These are phyloP conservation scores for Cygnus olor DNA, from an alignment of 2,797 vertebrate genomes.

Conservation along the genomic window DNA sequence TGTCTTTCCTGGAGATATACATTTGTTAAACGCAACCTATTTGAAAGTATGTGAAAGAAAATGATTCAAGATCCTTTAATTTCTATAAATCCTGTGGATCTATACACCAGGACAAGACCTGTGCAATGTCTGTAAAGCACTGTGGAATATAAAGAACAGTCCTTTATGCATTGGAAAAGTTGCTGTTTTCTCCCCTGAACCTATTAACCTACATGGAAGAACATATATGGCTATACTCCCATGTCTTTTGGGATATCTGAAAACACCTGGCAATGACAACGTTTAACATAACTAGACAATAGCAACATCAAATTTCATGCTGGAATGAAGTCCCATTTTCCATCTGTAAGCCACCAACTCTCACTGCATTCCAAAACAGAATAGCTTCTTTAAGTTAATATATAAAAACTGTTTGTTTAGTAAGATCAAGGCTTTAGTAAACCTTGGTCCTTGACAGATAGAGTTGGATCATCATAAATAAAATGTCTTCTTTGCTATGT, in stretches of 20 bases:
- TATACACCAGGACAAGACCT: not conserved
- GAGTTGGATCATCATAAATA: not conserved
- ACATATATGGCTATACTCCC: not conserved
- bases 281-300: not conserved
- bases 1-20: not conserved
- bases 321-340: not conserved
- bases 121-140: not conserved
- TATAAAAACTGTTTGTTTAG: not conserved
- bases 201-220: not conserved
- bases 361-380: not conserved
- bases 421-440: not conserved
- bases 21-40: conserved; percentile 14
- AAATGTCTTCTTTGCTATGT: not conserved
- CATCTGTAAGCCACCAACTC: not conserved
- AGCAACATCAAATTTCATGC: not conserved
- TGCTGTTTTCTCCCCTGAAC: not conserved
- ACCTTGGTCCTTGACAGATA: not conserved
- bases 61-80: not conserved
- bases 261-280: not conserved
- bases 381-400: not conserved
- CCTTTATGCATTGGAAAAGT: not conserved
- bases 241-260: not conserved
- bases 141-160: not conserved
- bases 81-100: not conserved
- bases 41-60: conserved; percentile 1